Evolutionary conservation across 2,113 vertebrate genomes (phyloP).

Genomic region (Tragelaphus scriptus): DNA sequence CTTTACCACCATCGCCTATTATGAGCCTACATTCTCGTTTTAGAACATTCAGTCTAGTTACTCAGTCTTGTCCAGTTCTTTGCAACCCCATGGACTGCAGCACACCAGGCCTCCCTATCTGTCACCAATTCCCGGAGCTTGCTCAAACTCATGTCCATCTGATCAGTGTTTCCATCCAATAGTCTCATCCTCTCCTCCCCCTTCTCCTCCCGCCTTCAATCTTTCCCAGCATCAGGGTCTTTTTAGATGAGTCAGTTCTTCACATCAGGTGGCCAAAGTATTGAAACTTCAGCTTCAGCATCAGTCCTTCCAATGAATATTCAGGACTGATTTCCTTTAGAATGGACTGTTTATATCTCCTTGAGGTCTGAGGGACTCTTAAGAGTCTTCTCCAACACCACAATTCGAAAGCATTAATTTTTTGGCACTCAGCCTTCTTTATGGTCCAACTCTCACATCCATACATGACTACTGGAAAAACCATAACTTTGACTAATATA

Average conservation of each 20-base stretch:
- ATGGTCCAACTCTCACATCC: neutral
- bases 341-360: neutral
- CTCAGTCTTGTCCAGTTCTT: neutral
- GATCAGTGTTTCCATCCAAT: neutral
- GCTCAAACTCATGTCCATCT: neutral
- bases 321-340: neutral
- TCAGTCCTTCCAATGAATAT: neutral
- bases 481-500: neutral
- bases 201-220: accelerated
- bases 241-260: neutral
- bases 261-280: neutral
- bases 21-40: neutral
- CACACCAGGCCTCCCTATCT: neutral
- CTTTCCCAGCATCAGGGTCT: neutral
- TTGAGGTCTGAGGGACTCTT: accelerated
- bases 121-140: neutral
- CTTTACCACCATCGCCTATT: neutral
- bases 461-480: neutral
- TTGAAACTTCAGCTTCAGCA: neutral
- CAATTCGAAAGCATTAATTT: neutral
- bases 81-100: neutral
- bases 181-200: neutral
- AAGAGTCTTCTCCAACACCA: neutral
- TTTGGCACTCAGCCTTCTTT: neutral
- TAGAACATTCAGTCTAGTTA: neutral